Conservation (phyloP, 2,113 vertebrate genomes). For the Catagonus wagneri region DNA sequence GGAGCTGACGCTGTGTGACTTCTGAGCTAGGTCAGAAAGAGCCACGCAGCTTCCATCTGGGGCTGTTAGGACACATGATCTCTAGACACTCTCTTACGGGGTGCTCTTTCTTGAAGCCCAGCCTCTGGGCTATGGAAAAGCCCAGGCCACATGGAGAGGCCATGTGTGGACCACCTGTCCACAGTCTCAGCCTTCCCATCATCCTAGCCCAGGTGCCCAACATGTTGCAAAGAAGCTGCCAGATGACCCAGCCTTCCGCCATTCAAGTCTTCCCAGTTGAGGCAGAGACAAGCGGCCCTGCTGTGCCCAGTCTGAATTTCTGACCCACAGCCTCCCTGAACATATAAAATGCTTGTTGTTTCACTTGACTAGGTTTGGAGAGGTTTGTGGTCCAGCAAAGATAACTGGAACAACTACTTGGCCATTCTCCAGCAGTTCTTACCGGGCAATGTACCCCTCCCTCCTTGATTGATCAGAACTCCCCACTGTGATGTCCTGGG, state of each 20-base stretch:
- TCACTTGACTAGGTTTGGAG: slow-evolving; percentile 8
- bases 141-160: not conserved
- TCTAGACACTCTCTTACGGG: not conserved
- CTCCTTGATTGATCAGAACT: not conserved
- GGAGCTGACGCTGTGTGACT: not conserved
- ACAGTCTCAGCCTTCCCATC: not conserved
- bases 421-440: not conserved
- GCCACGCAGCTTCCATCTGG: not conserved
- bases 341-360: not conserved
- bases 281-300: not conserved
- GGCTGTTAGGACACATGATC: not conserved
- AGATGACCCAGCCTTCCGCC: not conserved
- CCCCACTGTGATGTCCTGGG: not conserved
- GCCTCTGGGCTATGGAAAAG: not conserved
- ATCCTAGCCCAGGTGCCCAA: not conserved
- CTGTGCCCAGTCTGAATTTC: not conserved
- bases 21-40: not conserved
- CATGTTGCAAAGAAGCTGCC: not conserved
- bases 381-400: not conserved
- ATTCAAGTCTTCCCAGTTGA: not conserved
- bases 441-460: not conserved
- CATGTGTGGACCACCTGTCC: not conserved
- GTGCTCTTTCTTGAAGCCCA: not conserved
- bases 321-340: not conserved
- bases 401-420: not conserved